These are phyloP conservation scores for Hapalemur alaotrensis DNA, from an alignment of 2,797 vertebrate genomes.

Conservation along the genomic window DNA sequence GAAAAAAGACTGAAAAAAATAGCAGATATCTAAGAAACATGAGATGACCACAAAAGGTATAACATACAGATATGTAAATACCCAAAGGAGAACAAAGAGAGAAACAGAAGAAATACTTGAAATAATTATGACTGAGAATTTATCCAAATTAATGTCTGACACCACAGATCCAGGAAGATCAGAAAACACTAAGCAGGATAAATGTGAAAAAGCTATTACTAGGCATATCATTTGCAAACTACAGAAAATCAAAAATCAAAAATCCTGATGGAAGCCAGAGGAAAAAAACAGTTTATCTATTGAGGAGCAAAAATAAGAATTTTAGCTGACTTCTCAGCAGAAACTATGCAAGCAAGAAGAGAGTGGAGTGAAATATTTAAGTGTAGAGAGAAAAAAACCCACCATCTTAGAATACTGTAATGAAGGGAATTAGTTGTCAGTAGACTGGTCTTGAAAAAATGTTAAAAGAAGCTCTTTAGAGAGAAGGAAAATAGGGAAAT, in stretches of 20 bases:
- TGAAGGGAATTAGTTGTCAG: neutral
- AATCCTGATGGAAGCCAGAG: neutral
- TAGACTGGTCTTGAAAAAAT: neutral
- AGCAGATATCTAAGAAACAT: neutral
- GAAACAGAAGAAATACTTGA: neutral
- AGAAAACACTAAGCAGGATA: neutral
- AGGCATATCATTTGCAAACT: neutral
- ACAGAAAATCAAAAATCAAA: neutral
- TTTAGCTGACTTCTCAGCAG: neutral
- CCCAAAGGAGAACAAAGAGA: neutral
- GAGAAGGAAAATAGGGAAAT: neutral
- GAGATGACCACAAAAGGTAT: neutral
- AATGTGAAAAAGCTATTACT: neutral
- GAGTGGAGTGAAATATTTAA: neutral
- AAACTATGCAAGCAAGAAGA: neutral
- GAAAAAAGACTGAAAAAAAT: too few species aligned
- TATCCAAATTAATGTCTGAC: neutral
- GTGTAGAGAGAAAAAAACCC: neutral
- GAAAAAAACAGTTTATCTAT: neutral
- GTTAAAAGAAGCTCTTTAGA: neutral
- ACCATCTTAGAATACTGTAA: neutral
- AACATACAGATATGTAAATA: neutral
- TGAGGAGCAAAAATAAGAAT: neutral
- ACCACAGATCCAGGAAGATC: neutral
- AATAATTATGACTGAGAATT: neutral